phyloP scores from a whole-genome alignment of 2,113 vertebrate species.

The Myrmecobius fasciatus region DNA sequence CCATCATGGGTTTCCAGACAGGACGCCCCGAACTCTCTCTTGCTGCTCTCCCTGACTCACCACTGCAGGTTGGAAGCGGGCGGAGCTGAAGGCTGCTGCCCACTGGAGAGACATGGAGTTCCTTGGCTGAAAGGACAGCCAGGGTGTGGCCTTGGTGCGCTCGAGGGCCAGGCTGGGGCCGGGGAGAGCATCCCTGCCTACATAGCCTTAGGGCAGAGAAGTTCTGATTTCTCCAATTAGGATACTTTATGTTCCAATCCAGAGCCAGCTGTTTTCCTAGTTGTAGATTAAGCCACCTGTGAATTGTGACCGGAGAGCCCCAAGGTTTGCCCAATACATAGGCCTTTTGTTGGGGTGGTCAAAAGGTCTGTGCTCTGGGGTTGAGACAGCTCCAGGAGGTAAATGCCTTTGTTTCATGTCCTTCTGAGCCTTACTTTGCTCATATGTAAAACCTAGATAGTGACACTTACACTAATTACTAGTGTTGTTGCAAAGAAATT shows the following conservation, averaged over 20 bases:
- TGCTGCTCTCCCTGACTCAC: neutral
- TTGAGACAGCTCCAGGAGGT: neutral
- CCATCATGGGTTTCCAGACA: slow-evolving; percentile 9
- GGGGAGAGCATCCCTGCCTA: neutral
- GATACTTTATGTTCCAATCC: neutral
- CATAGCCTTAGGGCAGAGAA: neutral
- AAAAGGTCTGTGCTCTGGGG: neutral
- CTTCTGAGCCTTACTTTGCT: neutral
- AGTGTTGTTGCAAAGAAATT: neutral
- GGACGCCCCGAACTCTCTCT: slow-evolving; percentile 18
- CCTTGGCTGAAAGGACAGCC: neutral
- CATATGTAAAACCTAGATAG: neutral
- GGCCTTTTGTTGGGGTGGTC: neutral
- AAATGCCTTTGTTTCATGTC: neutral
- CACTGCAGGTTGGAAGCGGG: neutral
- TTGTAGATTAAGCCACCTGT: neutral
- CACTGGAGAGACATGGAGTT: neutral
- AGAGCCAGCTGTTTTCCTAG: neutral
- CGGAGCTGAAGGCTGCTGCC: neutral
- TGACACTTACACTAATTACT: neutral
- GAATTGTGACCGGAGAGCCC: neutral
- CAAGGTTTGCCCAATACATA: neutral
- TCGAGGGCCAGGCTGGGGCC: neutral
- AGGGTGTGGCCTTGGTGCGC: neutral
- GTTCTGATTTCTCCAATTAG: neutral